These are phyloP conservation scores for Trissolcus japonicus DNA, from an alignment of 2,888 invertebrate species.

Conservation along the genomic window DNA sequence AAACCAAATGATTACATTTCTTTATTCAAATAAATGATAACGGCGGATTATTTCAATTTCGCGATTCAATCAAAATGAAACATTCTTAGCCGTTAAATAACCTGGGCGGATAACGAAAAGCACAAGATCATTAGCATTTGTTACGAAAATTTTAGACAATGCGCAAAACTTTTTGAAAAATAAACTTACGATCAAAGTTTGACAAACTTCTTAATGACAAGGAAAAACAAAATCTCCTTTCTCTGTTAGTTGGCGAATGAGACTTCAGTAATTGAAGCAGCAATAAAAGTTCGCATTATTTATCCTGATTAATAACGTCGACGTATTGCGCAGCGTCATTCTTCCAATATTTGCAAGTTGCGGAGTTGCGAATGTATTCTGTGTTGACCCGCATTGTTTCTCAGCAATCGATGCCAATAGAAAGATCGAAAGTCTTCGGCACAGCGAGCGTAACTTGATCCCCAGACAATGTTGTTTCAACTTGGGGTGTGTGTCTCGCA, in stretches of 20 bases:
- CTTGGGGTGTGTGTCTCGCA: conserved; percentile 9
- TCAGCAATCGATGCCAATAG: conserved; percentile 34
- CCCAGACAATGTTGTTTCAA: conserved; percentile 19
- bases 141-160: background rate
- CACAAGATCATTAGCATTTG: conserved; percentile 1
- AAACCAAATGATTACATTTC: conserved; percentile 23
- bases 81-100: conserved; percentile 2
- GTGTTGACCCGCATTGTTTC: conserved; percentile 12
- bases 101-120: background rate
- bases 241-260: background rate
- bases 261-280: background rate
- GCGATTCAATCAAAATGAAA: conserved; percentile 10
- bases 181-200: conserved; percentile 3
- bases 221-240: background rate
- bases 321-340: conserved; percentile 3
- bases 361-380: conserved; percentile 20
- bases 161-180: no score
- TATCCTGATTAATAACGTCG: conserved; percentile 11
- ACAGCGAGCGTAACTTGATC: conserved; percentile 14
- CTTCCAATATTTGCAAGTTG: conserved; percentile 19
- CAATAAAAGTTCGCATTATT: conserved; percentile 9
- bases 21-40: background rate
- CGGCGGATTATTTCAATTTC: background rate
- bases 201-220: background rate
- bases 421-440: conserved; percentile 24